Conservation (phyloP, 2,888 invertebrate species). For the Drosophila ezoana region DNA sequence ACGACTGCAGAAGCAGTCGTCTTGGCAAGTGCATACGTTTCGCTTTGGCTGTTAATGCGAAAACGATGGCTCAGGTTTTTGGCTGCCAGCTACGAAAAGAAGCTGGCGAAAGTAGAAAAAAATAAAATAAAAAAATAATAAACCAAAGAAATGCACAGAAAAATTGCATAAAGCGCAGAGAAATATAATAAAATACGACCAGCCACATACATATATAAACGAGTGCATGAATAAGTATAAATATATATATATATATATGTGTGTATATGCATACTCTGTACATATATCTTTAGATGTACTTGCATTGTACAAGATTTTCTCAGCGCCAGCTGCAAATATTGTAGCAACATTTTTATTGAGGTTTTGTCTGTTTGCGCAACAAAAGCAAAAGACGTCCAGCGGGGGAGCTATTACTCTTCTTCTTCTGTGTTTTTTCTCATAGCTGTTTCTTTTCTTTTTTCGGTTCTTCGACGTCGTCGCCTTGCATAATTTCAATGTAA, state of each 20-base stretch:
- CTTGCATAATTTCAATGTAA: constrained; percentile 75
- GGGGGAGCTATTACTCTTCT: constrained; percentile 63
- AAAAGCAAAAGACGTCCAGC: constrained; percentile 60
- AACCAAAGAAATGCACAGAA: constrained; percentile 44
- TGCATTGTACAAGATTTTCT: constrained; percentile 68
- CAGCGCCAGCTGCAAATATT: constrained; percentile 78
- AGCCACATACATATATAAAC: constrained; percentile 32
- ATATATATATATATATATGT: constrained; percentile 26
- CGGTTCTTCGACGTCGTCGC: constrained; percentile 42
- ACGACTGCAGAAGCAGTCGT: constrained; percentile 33
- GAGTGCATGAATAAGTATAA: constrained; percentile 33
- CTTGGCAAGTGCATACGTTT: constrained; percentile 79
- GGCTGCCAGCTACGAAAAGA: constrained; percentile 56
- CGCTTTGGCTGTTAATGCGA: constrained; percentile 80
- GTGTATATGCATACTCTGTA: constrained; percentile 10
- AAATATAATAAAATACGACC: constrained; percentile 59
- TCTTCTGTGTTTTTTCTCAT: constrained; percentile 8
- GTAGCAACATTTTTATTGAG: constrained; percentile 81
- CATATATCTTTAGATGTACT: constrained; percentile 41
- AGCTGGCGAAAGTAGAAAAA: constrained; percentile 28
- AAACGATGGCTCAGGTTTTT: constrained; percentile 79
- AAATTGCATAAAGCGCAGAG: constrained; percentile 54
- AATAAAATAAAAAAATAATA: constrained; percentile 30
- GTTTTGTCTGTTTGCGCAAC: constrained; percentile 79
- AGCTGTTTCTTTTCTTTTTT: constrained; percentile 16